Evolutionary conservation across 2,888 invertebrate genomes (phyloP).

Genomic region (Periphyllus acericola): DNA sequence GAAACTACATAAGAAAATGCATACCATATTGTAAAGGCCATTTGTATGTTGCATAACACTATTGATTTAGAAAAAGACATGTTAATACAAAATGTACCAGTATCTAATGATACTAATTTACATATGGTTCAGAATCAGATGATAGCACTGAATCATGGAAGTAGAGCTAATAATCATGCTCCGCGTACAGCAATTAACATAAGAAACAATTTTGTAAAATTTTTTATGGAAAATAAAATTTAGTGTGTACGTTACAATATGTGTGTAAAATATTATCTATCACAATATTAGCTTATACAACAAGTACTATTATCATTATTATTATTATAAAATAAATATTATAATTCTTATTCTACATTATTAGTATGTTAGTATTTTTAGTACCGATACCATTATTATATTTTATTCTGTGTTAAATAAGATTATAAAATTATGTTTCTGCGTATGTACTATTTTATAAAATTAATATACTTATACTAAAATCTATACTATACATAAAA

Average conservation of each 20-base stretch:
- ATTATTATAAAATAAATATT: too few species aligned
- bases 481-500: too few species aligned
- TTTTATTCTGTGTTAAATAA: constrained; percentile 3
- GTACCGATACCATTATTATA: constrained; percentile 1
- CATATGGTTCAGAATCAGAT: background rate
- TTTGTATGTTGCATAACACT: too few species aligned
- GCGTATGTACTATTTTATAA: too few species aligned
- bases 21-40: background rate
- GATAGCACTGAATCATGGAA: background rate
- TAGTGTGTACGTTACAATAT: constrained; percentile 8
- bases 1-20: background rate
- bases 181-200: too few species aligned
- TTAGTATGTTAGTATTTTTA: background rate
- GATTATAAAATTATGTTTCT: too few species aligned
- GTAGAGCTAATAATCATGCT: constrained; percentile 3
- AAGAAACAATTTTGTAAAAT: background rate
- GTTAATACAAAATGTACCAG: background rate
- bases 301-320: background rate
- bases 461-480: too few species aligned
- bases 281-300: constrained; percentile 9
- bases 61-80: constrained; percentile 12
- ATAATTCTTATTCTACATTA: too few species aligned
- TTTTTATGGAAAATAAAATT: constrained; percentile 12
- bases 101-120: background rate
- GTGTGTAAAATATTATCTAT: too few species aligned